Evolutionary conservation across 2,113 vertebrate genomes (phyloP), one percentile per base, ranked within the genome.

Genomic region (Vidua macroura): DNA sequence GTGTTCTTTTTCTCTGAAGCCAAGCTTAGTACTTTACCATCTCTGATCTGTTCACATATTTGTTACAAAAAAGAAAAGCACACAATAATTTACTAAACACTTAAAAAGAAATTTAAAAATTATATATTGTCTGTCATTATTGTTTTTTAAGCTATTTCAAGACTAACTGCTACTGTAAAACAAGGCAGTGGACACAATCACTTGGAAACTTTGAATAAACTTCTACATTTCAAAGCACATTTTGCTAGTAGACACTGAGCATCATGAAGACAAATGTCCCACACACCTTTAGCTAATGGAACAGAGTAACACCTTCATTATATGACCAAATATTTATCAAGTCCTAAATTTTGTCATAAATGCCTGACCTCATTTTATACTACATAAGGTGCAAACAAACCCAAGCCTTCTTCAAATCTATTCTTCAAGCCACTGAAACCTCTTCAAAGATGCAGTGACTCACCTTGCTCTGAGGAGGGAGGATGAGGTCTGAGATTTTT

Each of bases 61-160:
- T 52, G 3, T 70, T 60, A 68, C 46, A 72, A 56, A 56, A 56
- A 86, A 67, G 22, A 91, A 73, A 92, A 85, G 25, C 39, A 25
- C 30, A 9, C 0, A 5, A n/a, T 19, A n/a, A 55, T 58, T 77
- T 85, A 80, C 35, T 85, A 52, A n/a, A 14, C n/a, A 67, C 53
- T 77, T 74, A 35, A 39, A 78, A 68, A 37, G 15, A 70, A 70
- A 75, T 35, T 35, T 35, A 55, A 51, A 35, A 0, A 6, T 17
- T 13, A 64, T 15, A 7, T 28, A 24, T 35, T 56, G 13, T 22
- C 28, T 49, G 9, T 48, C 1, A 0, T 23, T 19, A 23, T 3
- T 43, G 30, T 7, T 39, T 73, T 80, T 51, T 13, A 43, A 81
- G 17, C 8, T 63, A 41, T 60, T 84, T 89, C 51, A 86, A 33